These are phyloP conservation scores for Heliconius congener DNA, from an alignment of 1,140 invertebrate species.

Conservation along the genomic window DNA sequence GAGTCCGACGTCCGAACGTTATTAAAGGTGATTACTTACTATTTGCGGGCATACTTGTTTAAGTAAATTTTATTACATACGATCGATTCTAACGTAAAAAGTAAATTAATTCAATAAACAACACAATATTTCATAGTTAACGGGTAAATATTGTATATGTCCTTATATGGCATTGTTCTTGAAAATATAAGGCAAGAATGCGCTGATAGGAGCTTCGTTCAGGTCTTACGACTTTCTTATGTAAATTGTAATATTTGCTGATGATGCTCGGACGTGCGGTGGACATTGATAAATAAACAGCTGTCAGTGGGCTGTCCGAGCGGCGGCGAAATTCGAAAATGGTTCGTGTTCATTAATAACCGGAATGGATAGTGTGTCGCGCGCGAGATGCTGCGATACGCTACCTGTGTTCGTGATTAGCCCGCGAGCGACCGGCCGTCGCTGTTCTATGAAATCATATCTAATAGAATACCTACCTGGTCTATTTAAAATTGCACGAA, in stretches of 20 bases:
- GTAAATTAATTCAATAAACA: conserved; percentile 30
- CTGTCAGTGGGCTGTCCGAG: conserved; percentile 61
- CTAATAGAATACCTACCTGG: conserved; percentile 27
- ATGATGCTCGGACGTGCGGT: conserved; percentile 50
- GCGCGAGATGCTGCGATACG: conserved; percentile 60
- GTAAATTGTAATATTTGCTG: conserved; percentile 58
- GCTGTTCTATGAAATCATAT: conserved; percentile 24
- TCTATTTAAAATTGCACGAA: conserved; percentile 24
- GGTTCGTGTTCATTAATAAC: conserved; percentile 66
- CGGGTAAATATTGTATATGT: conserved; percentile 27
- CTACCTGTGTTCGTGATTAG: conserved; percentile 69
- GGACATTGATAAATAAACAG: conserved; percentile 72
- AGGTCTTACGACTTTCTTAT: conserved; percentile 47
- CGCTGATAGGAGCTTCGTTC: conserved; percentile 5
- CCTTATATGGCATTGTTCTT: conserved; percentile 42
- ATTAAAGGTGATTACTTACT: conserved; percentile 46
- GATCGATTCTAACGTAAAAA: conserved; percentile 29
- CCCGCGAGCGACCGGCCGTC: conserved; percentile 37
- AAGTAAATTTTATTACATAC: conserved; percentile 42
- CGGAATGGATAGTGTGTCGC: conserved; percentile 64
- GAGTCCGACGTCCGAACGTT: conserved; percentile 49
- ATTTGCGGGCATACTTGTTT: conserved; percentile 51
- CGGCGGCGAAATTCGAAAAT: conserved; percentile 61
- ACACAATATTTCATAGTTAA: conserved; percentile 41
- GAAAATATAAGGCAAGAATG: conserved; percentile 41